Evolutionary conservation across 2,888 invertebrate genomes (phyloP), one percentile per base, ranked within the genome.

Genomic region (Sarcophaga carnaria): DNA sequence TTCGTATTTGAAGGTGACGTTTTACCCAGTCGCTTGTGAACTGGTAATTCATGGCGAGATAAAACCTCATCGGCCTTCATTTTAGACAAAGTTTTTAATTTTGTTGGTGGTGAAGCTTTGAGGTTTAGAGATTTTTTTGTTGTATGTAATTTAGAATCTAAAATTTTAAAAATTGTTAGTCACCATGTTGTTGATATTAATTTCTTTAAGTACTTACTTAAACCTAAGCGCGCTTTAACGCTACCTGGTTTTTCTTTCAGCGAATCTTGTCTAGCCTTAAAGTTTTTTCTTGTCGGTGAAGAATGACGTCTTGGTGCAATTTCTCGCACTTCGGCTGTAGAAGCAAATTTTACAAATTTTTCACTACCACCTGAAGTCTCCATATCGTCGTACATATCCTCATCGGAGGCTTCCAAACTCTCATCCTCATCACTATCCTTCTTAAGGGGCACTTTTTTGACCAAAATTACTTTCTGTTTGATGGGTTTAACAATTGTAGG

Each of bases 251-350:
- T 86, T 70, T 70, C 88, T 74, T 54, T 71, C 75, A 82, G 72
- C 83, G 60, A 80, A 70, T 89, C 89, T 27, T 77, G 74, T 8
- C 70, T 71, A 5, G 78, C 60, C 22, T 76, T 88, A 79, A 84
- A 84, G 6, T 62, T 71, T 79, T 78, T 81, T 75, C 67, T 83
- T 67, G 81, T 62, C 2, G 84, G 81, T 11, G 87, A 84, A 60
- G 70, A 84, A 20, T 79, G 25, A 54, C 87, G 70, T 6, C 87
- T 67, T 4, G 93, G 89, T 0, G 91, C 91, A 10, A 94, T 93
- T 90, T 94, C 94, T n/a, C 93, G 90, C 12, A 94, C 93, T 89
- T 94, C 94, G 3, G 93, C 94, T 17, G 92, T 93, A 0, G 93
- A 91, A 4, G 93, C 93, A 79, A 94, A 94, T 76, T 93, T 93